Percentiles rank a stretch among this genome's conserved stretches.
These are phyloP conservation scores for Urosaurus nigricauda DNA, from an alignment of 2,797 vertebrate species.

Conservation along the genomic window DNA sequence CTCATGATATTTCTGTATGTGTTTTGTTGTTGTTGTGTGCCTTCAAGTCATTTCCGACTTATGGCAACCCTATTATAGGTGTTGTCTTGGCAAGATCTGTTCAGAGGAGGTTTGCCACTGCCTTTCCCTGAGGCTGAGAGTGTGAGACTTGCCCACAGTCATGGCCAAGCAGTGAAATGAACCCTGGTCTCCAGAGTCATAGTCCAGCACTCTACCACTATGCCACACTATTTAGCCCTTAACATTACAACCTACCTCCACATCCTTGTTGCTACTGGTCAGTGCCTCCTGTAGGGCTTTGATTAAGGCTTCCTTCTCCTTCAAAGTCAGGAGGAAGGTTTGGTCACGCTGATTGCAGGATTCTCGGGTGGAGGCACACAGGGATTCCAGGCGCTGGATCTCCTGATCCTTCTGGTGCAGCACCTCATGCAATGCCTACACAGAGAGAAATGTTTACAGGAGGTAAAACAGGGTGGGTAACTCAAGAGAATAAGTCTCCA, in stretches of 20 bases:
- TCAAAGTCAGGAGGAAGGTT: conserved; percentile 29
- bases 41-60: too few relatives aligned
- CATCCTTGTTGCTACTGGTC: conserved; percentile 53
- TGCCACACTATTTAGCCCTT: too few relatives aligned
- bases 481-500: neutral
- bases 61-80: too few relatives aligned
- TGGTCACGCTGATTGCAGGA: conserved; percentile 12
- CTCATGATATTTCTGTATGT: neutral
- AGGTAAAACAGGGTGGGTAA: too few relatives aligned
- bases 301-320: conserved; percentile 51
- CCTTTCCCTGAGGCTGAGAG: too few relatives aligned
- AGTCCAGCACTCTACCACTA: too few relatives aligned
- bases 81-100: too few relatives aligned
- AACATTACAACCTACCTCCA: conserved; percentile 43
- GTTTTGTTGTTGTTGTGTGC: neutral
- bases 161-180: too few relatives aligned
- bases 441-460: neutral
- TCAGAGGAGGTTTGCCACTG: too few relatives aligned
- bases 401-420: conserved; percentile 52
- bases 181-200: too few relatives aligned
- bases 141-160: too few relatives aligned
- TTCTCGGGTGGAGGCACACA: conserved; percentile 27
- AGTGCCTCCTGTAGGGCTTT: conserved; percentile 46
- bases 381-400: conserved; percentile 36
- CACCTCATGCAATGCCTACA: conserved; percentile 48